Conservation (phyloP, 2,797 vertebrate genomes). For the Lutjanus campechanus region DNA sequence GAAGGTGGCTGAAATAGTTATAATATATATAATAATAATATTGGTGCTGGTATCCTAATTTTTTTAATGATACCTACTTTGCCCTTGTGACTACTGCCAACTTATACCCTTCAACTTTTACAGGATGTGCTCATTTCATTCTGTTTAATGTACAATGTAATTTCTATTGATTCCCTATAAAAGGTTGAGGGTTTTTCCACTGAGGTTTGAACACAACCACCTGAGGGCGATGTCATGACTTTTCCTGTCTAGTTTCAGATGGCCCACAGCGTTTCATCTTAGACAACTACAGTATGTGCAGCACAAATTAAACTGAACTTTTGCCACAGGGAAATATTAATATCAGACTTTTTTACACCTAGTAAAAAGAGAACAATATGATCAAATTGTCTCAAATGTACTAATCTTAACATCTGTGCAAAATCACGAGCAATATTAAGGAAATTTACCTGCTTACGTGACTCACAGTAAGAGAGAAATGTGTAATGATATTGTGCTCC, state of each 20-base stretch:
- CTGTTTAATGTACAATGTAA: background rate
- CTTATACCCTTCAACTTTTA: background rate
- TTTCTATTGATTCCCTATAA: background rate
- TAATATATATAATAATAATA: too few relatives aligned
- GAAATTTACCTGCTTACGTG: background rate
- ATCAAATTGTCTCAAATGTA: background rate
- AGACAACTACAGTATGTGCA: background rate
- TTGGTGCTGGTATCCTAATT: too few relatives aligned
- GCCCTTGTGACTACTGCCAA: background rate
- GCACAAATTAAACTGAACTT: background rate
- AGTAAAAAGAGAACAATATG: background rate
- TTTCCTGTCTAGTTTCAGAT: background rate
- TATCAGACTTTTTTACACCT: background rate
- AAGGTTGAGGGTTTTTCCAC: background rate
- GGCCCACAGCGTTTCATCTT: background rate
- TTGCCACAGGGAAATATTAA: background rate
- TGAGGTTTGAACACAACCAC: background rate
- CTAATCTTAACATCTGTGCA: background rate
- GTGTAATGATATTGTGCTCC: background rate
- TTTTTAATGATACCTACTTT: too few relatives aligned
- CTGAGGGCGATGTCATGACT: background rate
- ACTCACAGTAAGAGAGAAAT: background rate
- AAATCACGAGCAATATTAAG: background rate
- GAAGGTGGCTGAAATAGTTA: too few relatives aligned
- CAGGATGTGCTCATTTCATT: background rate